These are phyloP conservation scores for Puma concolor DNA, from an alignment of 2,113 vertebrate species.

Conservation along the genomic window DNA sequence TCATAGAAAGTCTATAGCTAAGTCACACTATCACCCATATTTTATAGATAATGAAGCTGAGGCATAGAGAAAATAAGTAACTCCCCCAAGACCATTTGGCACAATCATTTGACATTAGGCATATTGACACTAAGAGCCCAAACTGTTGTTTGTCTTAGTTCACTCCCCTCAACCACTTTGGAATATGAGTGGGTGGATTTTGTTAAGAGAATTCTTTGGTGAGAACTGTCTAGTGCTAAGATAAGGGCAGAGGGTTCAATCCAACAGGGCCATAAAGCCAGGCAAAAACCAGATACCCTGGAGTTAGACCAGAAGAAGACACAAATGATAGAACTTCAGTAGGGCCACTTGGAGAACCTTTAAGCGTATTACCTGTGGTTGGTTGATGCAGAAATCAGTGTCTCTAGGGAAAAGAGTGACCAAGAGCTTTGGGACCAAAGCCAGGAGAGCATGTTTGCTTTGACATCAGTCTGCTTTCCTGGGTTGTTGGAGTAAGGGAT, in stretches of 20 bases:
- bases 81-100: neutral
- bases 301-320: neutral
- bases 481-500: neutral
- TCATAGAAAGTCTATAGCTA: neutral
- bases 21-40: constrained; percentile 9
- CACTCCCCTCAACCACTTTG: neutral
- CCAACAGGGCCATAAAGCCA: neutral
- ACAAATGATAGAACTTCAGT: neutral
- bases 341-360: neutral
- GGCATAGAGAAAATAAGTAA: neutral
- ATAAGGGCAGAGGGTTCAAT: neutral
- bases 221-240: neutral
- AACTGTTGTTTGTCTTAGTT: neutral
- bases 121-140: neutral
- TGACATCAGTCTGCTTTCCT: neutral
- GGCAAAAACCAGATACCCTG: neutral
- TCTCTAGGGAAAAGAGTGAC: neutral
- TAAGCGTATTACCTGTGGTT: neutral
- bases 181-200: neutral
- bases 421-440: neutral
- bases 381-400: neutral
- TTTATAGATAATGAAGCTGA: constrained; percentile 33
- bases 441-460: neutral
- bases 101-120: neutral
- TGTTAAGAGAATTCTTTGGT: neutral